Evolutionary conservation across 92 coral and sea anemone species (phyloP), one percentile per base, ranked within the genome.

Genomic region (Heliopora coerulea): DNA sequence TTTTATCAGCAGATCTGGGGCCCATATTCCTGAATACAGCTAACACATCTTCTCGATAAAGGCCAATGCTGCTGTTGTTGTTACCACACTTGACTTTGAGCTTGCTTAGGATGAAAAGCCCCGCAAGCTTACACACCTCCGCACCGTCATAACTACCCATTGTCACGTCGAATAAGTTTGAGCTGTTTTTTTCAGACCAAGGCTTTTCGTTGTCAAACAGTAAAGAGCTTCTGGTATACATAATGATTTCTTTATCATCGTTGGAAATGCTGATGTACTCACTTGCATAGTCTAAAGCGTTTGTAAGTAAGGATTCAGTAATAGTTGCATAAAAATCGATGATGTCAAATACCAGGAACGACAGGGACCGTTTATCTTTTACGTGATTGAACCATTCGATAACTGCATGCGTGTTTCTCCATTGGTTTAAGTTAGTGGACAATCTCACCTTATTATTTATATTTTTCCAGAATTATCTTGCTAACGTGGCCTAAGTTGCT

Each of bases 401-500:
- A 18, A 73, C 74, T 12, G 60, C 41, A 56, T 42, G 9, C 13
- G 66, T 46, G 42, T 70, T 83, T 62, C 48, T 69, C 83, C 80
- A 78, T 64, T 83, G 83, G 17, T 83, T 78, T 40, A 74, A 33
- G 42, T 34, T 39, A 20, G 85, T 73, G 25, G 60, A 3, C 26
- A 26, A 24, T 69, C 83, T 60, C n/a, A 78, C 69, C 20, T 12
- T 37, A 37, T 26, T 24, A 49, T 83, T 83, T 8, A 83, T 68
- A n/a, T 46, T n/a, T 83, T 10, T 83, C 75, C 8, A 83, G 48
- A 35, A 83, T 68, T 9, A 40, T 30, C 26, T 83, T 83, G 74
- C 87, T 83, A 40, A 57, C 62, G n/a, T 24, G 30, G 59, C 87
- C 78, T 3, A 73, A 75, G 40, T 83, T 62, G 79, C 50, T 66